phyloP scores from a whole-genome alignment of 92 coral and sea anemone species.

The Porites cylindrica region DNA sequence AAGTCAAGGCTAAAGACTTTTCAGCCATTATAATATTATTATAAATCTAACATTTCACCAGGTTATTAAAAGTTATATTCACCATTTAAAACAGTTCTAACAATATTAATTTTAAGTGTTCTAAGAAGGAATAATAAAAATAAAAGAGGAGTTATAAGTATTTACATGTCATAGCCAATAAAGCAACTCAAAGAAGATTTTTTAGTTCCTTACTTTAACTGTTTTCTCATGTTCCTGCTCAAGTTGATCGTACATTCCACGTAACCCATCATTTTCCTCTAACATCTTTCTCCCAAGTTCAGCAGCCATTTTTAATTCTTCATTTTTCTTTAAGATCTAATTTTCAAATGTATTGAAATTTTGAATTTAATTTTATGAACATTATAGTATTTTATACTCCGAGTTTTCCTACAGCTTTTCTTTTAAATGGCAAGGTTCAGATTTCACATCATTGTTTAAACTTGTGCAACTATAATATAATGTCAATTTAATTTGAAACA shows the following conservation, averaged over 20 bases:
- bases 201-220: slow-evolving; percentile 74
- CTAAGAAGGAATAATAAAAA: no score
- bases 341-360: neutral
- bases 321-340: slow-evolving; percentile 89
- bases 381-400: no score
- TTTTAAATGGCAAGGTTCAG: neutral
- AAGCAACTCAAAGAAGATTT: neutral
- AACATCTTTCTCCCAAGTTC: slow-evolving; percentile 94
- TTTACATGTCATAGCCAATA: neutral
- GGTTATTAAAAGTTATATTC: no score
- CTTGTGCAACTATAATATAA: no score
- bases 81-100: no score
- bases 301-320: slow-evolving; percentile 95
- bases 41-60: no score
- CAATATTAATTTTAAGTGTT: no score
- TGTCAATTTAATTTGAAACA: no score
- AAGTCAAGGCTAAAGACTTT: no score
- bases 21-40: no score
- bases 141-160: neutral
- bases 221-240: slow-evolving; percentile 78
- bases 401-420: no score
- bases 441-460: no score
- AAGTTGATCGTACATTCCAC: slow-evolving; percentile 70
- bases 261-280: slow-evolving; percentile 89
- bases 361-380: neutral